Conservation (phyloP, 2,888 invertebrate species). For the Phragmatobia fuliginosa region DNA sequence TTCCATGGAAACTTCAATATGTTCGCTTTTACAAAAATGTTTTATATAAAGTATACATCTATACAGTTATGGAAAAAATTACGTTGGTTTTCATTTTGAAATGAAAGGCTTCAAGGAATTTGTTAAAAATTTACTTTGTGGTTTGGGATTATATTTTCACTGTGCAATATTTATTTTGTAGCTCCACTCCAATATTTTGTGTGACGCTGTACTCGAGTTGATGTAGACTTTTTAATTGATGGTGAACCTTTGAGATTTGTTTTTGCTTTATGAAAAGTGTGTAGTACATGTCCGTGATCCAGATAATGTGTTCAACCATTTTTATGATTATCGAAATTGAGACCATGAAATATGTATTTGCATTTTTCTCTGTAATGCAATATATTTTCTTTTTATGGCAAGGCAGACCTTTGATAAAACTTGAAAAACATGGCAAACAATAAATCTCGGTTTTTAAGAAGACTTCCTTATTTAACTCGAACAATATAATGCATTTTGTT, state of each 20-base stretch:
- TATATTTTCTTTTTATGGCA: background rate
- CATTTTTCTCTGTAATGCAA: background rate
- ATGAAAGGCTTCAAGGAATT: background rate
- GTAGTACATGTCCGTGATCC: background rate
- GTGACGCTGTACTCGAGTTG: background rate
- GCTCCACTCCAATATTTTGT: background rate
- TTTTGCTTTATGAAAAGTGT: background rate
- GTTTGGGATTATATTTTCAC: background rate
- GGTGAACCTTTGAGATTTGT: background rate
- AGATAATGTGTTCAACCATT: background rate
- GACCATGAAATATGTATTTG: background rate
- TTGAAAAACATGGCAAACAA: no score
- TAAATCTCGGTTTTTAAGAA: no score
- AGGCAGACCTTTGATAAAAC: no score
- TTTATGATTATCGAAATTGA: background rate
- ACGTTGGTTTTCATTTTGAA: background rate
- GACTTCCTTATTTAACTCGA: no score
- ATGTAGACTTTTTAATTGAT: background rate
- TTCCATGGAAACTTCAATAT: background rate
- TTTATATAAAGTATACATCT: background rate
- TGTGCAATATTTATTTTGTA: background rate
- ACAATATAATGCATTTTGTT: no score
- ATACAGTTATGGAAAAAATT: background rate
- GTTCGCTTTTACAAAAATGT: background rate
- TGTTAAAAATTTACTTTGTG: background rate